Base-by-base conservation (phyloP, 2,888 invertebrate genomes). In the Pristionchus maxplancki region DNA sequence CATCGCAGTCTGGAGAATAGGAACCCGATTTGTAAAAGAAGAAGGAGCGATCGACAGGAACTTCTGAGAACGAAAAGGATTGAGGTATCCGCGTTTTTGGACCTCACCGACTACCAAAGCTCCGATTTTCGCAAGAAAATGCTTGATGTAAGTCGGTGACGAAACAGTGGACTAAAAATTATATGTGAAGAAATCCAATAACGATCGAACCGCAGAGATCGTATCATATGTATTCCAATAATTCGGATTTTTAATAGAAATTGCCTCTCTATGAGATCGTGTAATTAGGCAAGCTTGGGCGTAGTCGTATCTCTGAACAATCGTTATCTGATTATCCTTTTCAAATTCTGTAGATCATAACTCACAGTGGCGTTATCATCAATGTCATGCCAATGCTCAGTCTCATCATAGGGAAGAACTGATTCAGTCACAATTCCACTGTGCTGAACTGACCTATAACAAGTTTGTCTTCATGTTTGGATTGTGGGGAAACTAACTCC, bases 11-110 rank as follows among this genome's bases (percentile, higher is more conserved):
- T 0, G 78, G 78, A 24, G 78, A 78, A 48, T 78, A 78, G 0
- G 13, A 6, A 0, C 78, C 78, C 5, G 17, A n/a, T 28, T 78
- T 78, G 17, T 78, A 78, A 44, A 78, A 78, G 44, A 78, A 78
- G 78, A 78, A 78, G 15, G 28, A 48, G 28, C n/a, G 44, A 78
- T 48, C 78, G n/a, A 78, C 78, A n/a, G 78, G 78, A n/a, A 78
- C 78, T 78, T 78, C 78, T 78, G 71, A 71, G 1, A n/a, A n/a
- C n/a, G n/a, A n/a, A n/a, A n/a, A n/a, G n/a, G n/a, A n/a, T n/a
- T n/a, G n/a, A n/a, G n/a, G n/a, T n/a, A n/a, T n/a, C n/a, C n/a
- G n/a, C n/a, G n/a, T n/a, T n/a, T n/a, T n/a, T n/a, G n/a, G n/a
- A n/a, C n/a, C 71, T 71, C 37, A 71, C 71, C 71, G 6, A 71